Evolutionary conservation across 2,888 invertebrate species (phyloP).

Genomic region (Argyresthia goedartella): DNA sequence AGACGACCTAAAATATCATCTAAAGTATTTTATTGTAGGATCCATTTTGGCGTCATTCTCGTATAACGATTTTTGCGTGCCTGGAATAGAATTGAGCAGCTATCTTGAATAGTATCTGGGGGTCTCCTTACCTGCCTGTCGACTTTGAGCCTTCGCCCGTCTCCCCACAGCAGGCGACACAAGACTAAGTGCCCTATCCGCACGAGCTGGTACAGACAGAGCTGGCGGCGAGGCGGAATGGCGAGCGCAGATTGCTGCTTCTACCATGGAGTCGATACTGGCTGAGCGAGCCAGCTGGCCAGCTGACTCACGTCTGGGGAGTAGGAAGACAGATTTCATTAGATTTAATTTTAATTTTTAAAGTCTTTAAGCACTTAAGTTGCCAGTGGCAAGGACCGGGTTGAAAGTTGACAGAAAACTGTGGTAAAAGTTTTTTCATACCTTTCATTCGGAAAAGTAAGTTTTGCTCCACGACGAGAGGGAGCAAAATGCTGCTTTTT

Average conservation of each 20-base stretch:
- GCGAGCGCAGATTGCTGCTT: slow-evolving; percentile 74
- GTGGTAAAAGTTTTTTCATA: neutral
- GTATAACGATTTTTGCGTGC: too few relatives aligned
- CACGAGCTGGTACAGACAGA: slow-evolving; percentile 34
- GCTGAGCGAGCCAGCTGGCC: slow-evolving; percentile 78
- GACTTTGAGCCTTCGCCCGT: slow-evolving; percentile 80
- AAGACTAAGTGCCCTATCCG: slow-evolving; percentile 69
- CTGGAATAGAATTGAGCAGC: too few relatives aligned
- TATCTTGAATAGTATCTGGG: too few relatives aligned
- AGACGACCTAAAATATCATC: too few relatives aligned
- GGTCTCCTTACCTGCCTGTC: slow-evolving; percentile 74
- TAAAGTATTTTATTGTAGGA: too few relatives aligned
- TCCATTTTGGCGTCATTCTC: too few relatives aligned
- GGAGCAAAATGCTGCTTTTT: too few relatives aligned
- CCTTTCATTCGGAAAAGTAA: too few relatives aligned
- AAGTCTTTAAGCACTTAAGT: neutral
- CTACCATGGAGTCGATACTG: slow-evolving; percentile 84
- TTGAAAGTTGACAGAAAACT: neutral
- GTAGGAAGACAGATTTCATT: neutral
- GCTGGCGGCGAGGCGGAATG: slow-evolving; percentile 56
- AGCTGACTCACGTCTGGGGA: slow-evolving; percentile 63
- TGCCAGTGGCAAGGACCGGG: neutral
- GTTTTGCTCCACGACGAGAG: too few relatives aligned
- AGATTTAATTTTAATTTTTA: neutral
- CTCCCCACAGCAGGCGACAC: slow-evolving; percentile 83